Evolutionary conservation across 2,797 vertebrate species (phyloP), one percentile per base, ranked within the genome.

Genomic region (Microctenopoma lineatum): DNA sequence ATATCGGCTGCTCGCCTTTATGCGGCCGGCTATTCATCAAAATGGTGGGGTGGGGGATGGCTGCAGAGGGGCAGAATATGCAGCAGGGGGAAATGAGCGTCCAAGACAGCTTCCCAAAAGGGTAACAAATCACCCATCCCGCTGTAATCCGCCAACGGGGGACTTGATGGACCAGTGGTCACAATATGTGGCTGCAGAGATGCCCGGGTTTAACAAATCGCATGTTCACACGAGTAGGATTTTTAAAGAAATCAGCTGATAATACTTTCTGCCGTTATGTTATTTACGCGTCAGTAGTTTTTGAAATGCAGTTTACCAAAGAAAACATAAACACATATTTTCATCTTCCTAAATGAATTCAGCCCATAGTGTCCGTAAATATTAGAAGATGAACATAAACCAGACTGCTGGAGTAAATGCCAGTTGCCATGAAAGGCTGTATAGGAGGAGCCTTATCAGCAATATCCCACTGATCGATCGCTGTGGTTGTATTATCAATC

Each of bases 21-120:
- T 92, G 84, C 56, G 80, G 73, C 88, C 82, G 60, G 90, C 92
- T 93, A 94, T 95, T 95, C 88, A 94, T 95, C 93, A 95, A 89
- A 85, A 88, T 74, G 64, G 73, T 79, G 77, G 71, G 66, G 70
- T 32, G 73, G 80, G 82, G 73, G 64, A 72, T 66, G 81, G 80
- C 67, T 75, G 70, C 59, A 80, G 80, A 85, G 90, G 88, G 86
- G 81, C 81, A 89, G 88, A 91, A 92, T 88, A 91, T 90, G 89
- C 87, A 87, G 89, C 81, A 86, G 79, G 73, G 89, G 90, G 89
- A 90, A 92, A 91, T 92, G 91, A 91, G 90, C 70, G 78, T 86
- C 83, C 86, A 83, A 89, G 92, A 93, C 88, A 89, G 87, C 85
- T 81, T 89, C 92, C 92, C 88, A 87, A 91, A 91, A 89, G 93